phyloP scores from a whole-genome alignment of 1,140 invertebrate species.

The Drosophila quadrilineata region DNA sequence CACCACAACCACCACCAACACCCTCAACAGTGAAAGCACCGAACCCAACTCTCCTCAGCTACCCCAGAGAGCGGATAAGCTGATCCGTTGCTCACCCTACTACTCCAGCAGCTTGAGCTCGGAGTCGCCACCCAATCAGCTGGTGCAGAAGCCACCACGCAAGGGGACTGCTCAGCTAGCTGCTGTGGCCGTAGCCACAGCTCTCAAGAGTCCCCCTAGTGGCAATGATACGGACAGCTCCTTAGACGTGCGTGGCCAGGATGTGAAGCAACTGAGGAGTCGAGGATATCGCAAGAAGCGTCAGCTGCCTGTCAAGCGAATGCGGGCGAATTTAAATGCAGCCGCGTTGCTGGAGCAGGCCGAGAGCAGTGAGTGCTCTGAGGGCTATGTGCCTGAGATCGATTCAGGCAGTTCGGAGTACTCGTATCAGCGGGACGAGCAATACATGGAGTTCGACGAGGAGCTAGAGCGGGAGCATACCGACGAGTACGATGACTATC shows the following conservation, averaged over 20 bases:
- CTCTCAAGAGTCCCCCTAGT: constrained; percentile 85
- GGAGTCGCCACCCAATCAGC: constrained; percentile 85
- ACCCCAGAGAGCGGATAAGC: constrained; percentile 81
- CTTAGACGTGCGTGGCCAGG: constrained; percentile 84
- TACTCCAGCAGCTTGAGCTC: constrained; percentile 87
- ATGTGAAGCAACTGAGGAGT: constrained; percentile 83
- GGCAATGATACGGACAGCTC: constrained; percentile 87
- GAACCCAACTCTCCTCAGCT: constrained; percentile 78
- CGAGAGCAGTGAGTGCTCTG: constrained; percentile 85
- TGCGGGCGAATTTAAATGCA: constrained; percentile 82
- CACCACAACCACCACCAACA: constrained; percentile 74
- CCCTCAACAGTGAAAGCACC: constrained; percentile 71
- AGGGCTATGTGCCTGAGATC: constrained; percentile 86
- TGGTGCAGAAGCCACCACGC: constrained; percentile 83
- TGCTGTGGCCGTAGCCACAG: constrained; percentile 61
- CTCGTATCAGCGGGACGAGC: constrained; percentile 82
- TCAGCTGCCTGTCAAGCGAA: constrained; percentile 83
- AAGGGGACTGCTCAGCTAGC: constrained; percentile 80
- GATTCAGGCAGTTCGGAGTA: constrained; percentile 85
- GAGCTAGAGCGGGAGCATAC: constrained; percentile 78
- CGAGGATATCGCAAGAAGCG: constrained; percentile 85
- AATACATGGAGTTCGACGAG: constrained; percentile 82
- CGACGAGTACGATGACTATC: constrained; percentile 80
- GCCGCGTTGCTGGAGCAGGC: constrained; percentile 82
- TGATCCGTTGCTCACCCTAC: constrained; percentile 86